Conservation (phyloP, 2,888 invertebrate genomes). For the Parnassius apollo region DNA sequence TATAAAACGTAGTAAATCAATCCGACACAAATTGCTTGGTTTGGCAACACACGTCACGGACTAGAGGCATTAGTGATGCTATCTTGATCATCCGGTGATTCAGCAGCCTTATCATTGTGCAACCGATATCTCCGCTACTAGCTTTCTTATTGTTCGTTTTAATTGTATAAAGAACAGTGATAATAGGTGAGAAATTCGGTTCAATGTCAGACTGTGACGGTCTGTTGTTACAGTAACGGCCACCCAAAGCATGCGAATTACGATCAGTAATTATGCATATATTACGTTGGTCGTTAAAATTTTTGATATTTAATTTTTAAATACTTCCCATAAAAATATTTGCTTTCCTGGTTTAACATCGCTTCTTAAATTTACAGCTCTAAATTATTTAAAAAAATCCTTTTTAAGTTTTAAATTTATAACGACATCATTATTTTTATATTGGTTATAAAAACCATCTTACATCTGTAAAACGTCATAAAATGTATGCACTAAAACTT, state of each 20-base stretch:
- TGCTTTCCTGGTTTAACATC: background rate
- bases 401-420: conserved; percentile 24
- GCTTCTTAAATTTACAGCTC: conserved; percentile 4
- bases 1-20: conserved; percentile 55
- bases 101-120: conserved; percentile 58
- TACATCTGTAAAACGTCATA: conserved; percentile 13
- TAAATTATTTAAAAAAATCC: conserved; percentile 11
- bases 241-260: background rate
- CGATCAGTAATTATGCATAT: background rate
- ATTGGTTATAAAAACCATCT: conserved; percentile 16
- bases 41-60: conserved; percentile 59
- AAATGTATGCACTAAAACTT: conserved; percentile 14
- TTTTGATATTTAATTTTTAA: too few species aligned
- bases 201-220: conserved; percentile 51
- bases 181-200: conserved; percentile 43
- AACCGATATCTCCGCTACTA: conserved; percentile 53
- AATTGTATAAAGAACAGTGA: conserved; percentile 54
- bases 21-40: conserved; percentile 54
- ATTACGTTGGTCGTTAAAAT: background rate
- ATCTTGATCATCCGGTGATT: conserved; percentile 74
- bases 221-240: background rate
- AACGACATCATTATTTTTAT: conserved; percentile 18
- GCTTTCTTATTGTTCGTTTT: conserved; percentile 76
- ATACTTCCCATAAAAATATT: too few species aligned
- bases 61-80: conserved; percentile 46